Evolutionary conservation across 1,140 invertebrate species (phyloP).

Genomic region (Dreissena polymorpha): DNA sequence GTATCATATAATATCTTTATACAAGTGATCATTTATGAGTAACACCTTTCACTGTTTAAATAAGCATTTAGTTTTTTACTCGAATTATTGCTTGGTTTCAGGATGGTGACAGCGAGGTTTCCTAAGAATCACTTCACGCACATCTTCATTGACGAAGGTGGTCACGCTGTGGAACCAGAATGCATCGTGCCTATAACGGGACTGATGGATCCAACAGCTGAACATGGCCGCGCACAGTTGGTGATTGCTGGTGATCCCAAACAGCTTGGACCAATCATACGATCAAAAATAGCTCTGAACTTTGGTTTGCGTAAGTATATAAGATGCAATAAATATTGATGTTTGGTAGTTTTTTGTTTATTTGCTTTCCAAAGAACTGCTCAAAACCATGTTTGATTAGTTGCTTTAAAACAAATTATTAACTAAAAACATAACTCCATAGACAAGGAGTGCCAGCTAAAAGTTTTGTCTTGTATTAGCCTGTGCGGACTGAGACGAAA

Average conservation of each 20-base stretch:
- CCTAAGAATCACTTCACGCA: slow-evolving; percentile 91
- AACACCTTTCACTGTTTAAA: too few species aligned
- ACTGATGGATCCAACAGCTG: slow-evolving; percentile 53
- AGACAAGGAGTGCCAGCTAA: too few species aligned
- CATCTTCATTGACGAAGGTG: slow-evolving; percentile 93
- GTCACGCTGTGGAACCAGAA: slow-evolving; percentile 94
- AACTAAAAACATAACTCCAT: too few species aligned
- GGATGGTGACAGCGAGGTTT: slow-evolving; percentile 84
- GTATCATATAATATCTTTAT: slow-evolving; percentile 26
- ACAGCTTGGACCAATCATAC: slow-evolving; percentile 92
- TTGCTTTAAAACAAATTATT: too few species aligned
- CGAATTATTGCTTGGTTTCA: slow-evolving; percentile 79
- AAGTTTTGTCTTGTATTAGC: too few species aligned
- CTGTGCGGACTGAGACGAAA: too few species aligned
- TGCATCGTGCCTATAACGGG: slow-evolving; percentile 69
- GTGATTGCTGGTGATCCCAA: slow-evolving; percentile 94
- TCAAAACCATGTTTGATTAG: too few species aligned
- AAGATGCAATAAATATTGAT: too few species aligned
- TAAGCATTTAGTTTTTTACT: too few species aligned
- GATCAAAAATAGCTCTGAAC: slow-evolving; percentile 84
- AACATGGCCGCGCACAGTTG: slow-evolving; percentile 75
- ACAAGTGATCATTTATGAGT: too few species aligned
- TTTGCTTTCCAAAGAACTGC: too few species aligned
- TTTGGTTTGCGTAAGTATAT: slow-evolving; percentile 83
- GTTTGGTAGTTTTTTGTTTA: too few species aligned